Conservation (phyloP, 2,888 invertebrate species). For the Vanessa cardui region DNA sequence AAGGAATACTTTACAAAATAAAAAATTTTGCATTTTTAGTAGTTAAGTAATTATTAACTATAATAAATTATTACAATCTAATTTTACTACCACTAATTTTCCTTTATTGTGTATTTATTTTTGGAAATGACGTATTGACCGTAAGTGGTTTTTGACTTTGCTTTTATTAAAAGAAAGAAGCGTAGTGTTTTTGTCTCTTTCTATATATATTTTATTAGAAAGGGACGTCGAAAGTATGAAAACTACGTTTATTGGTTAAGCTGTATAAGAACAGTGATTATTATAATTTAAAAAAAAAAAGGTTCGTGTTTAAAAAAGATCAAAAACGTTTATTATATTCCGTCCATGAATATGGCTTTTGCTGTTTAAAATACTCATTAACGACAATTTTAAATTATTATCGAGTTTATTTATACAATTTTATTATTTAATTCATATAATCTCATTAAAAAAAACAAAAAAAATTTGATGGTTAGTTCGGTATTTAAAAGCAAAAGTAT, state of each 20-base stretch:
- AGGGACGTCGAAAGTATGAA: background rate
- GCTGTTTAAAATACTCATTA: slow-evolving; percentile 2
- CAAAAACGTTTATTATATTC: background rate
- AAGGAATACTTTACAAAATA: background rate
- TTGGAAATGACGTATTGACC: background rate
- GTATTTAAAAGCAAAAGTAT: too few species aligned
- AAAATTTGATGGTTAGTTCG: too few species aligned
- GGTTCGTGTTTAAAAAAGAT: background rate
- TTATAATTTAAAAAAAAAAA: background rate
- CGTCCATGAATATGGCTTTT: background rate
- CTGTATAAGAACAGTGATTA: background rate
- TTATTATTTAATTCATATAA: background rate
- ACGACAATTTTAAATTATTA: background rate
- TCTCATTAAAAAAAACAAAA: too few species aligned
- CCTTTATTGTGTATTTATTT: too few species aligned
- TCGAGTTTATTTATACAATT: background rate
- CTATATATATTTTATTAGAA: background rate
- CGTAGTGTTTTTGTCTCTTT: background rate
- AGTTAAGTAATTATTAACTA: too few species aligned
- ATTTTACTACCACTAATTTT: too few species aligned
- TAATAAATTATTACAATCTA: too few species aligned
- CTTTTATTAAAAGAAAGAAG: slow-evolving; percentile 5
- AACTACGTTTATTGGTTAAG: slow-evolving; percentile 2
- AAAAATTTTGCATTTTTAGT: too few species aligned
- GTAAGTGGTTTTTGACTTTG: background rate